Evolutionary conservation across 2,888 invertebrate species (phyloP).

Genomic region (Sylvicola cinctus): DNA sequence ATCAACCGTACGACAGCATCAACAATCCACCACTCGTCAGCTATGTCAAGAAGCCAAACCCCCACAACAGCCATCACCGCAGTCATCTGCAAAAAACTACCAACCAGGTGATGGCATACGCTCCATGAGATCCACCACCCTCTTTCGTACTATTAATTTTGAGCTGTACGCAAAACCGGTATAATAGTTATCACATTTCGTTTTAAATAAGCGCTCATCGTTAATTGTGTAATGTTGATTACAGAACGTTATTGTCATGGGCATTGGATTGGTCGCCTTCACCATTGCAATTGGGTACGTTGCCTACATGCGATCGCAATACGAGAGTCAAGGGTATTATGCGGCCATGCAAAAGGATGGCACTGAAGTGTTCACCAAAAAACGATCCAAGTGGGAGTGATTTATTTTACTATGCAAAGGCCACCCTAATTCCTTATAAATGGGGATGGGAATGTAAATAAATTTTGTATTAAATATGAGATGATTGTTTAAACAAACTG

Average conservation of each 20-base stretch:
- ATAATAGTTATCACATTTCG: too few relatives aligned
- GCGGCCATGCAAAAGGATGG: conserved; percentile 61
- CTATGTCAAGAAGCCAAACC: too few relatives aligned
- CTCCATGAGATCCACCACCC: conserved; percentile 46
- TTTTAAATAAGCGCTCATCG: too few relatives aligned
- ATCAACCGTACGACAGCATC: too few relatives aligned
- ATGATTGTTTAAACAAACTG: too few relatives aligned
- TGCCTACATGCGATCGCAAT: conserved; percentile 64
- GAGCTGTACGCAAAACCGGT: conserved; percentile 81
- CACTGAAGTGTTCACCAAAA: conserved; percentile 49
- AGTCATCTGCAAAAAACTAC: conserved; percentile 10
- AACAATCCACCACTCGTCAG: too few relatives aligned
- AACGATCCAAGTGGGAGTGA: conserved; percentile 58
- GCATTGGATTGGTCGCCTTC: conserved; percentile 54
- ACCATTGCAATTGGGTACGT: conserved; percentile 58
- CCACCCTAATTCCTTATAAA: too few relatives aligned
- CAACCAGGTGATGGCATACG: conserved; percentile 58
- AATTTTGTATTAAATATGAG: too few relatives aligned
- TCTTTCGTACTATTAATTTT: conserved; percentile 69
- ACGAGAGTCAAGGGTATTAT: conserved; percentile 61
- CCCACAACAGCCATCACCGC: conserved; percentile 1
- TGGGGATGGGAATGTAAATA: too few relatives aligned
- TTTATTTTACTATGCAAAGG: too few relatives aligned
- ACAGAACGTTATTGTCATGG: conserved; percentile 75
- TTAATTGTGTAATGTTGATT: conserved; percentile 17